Base-by-base conservation (phyloP, 1,140 invertebrate species). In the Drosophila nannoptera region DNA sequence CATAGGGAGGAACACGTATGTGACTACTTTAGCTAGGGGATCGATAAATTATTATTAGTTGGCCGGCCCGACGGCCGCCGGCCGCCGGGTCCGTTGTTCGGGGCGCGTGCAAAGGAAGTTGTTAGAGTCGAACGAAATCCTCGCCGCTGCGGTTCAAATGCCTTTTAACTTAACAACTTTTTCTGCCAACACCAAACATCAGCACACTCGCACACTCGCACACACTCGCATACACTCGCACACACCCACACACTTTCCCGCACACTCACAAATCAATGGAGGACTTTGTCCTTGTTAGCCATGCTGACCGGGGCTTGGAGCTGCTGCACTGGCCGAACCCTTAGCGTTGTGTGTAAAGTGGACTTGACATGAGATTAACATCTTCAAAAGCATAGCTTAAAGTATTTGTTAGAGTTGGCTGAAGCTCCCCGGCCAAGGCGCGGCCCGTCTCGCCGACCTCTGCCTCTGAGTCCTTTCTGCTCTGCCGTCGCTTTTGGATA, bases 31-130 rank as follows among this genome's bases (percentile, higher is more conserved):
- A 75, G 81, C 81, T 86, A 69, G 82, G 82, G 81, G 82, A 86
- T 87, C 86, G 84, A 87, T 87, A 87, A 87, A 87, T 87, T 87
- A 88, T 88, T 87, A 88, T 87, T 87, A 88, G 84, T 87, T 86
- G 75, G 75, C 70, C 22, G 75, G 75, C 73, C n/a, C n/a, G n/a
- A n/a, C n/a, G n/a, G n/a, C n/a, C n/a, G n/a, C n/a, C 75, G 45
- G 69, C 58, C 71, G 73, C 29, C 32, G 32, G 40, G 68, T 48
- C 43, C 52, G n/a, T 9, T 73, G 22, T 22, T 22, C 22, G 22
- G 22, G 22, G 22, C 22, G 22, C 22, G 22, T 22, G 75, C 73
- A 67, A 66, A 72, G 80, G 84, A 78, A 87, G 84, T 83, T 87
- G 73, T 87, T 87, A 78, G 83, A 82, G 66, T 67, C 83, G 35